These are phyloP conservation scores for Tenthredo amoena DNA, from an alignment of 2,888 invertebrate genomes.

Conservation along the genomic window DNA sequence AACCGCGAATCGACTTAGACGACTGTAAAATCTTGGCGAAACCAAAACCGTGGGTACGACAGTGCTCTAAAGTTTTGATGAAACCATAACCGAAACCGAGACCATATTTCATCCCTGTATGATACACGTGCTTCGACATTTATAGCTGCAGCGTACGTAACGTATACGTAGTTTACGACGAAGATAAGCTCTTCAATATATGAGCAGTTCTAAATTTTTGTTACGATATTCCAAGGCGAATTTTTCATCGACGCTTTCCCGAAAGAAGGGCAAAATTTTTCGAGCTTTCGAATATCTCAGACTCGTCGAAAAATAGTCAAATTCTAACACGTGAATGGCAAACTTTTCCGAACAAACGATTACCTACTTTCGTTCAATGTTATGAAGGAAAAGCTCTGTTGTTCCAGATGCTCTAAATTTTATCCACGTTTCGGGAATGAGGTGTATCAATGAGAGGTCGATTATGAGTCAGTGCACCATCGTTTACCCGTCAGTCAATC, in stretches of 20 bases:
- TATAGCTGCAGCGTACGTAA: not conserved
- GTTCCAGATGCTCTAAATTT: not conserved
- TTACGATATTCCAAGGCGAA: not conserved
- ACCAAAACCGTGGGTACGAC: not conserved
- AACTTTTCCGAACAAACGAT: not conserved
- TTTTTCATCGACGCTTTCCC: not conserved
- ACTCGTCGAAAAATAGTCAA: not conserved
- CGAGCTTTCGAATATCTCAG: too few species aligned
- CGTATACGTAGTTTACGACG: not conserved
- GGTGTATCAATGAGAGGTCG: not conserved
- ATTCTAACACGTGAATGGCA: not conserved
- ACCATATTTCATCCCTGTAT: not conserved
- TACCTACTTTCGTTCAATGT: not conserved
- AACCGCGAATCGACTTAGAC: not conserved
- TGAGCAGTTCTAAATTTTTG: not conserved
- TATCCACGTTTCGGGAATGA: not conserved
- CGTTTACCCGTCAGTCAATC: conserved; percentile 10
- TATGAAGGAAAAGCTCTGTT: not conserved
- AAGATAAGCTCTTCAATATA: not conserved
- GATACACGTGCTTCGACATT: not conserved
- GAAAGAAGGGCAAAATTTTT: too few species aligned
- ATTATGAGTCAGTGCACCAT: not conserved
- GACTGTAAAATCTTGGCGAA: not conserved
- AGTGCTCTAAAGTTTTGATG: not conserved
- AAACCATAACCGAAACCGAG: not conserved